These are phyloP conservation scores for Diogma glabrata DNA, from an alignment of 2,888 invertebrate genomes.

Conservation along the genomic window DNA sequence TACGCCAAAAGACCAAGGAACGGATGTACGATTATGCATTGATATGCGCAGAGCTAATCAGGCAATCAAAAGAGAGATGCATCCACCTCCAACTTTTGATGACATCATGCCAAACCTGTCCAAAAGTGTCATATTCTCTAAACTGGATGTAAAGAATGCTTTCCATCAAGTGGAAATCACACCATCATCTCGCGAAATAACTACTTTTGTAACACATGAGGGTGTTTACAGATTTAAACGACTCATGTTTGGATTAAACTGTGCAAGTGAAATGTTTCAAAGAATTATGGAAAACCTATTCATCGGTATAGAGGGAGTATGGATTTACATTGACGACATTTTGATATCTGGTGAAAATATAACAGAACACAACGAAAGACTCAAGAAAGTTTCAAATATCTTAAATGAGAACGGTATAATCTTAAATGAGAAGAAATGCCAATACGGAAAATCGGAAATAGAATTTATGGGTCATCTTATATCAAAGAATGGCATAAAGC, in stretches of 20 bases:
- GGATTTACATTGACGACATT: too few species aligned
- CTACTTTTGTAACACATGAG: conserved; percentile 6
- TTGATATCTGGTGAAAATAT: too few species aligned
- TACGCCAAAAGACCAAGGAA: conserved; percentile 1
- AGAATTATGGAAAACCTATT: conserved; percentile 21
- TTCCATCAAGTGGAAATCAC: conserved; percentile 18
- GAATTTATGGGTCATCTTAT: not conserved
- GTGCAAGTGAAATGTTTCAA: conserved; percentile 17
- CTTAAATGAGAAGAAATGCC: not conserved
- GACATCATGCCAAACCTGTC: conserved; percentile 16
- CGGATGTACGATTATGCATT: not conserved
- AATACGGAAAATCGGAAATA: not conserved
- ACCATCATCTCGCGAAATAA: not conserved
- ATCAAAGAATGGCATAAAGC: not conserved
- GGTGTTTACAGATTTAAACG: conserved; percentile 23
- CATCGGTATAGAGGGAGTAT: too few species aligned
- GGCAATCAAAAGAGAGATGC: conserved; percentile 14
- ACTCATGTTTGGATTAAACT: conserved; percentile 27
- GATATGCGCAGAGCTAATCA: conserved; percentile 6
- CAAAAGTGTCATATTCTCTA: too few species aligned
- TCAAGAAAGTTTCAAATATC: too few species aligned
- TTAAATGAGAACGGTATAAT: not conserved
- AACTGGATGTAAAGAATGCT: conserved; percentile 22
- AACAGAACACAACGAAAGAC: too few species aligned
- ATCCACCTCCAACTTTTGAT: conserved; percentile 19